Evolutionary conservation across 2,113 vertebrate species (phyloP), one percentile per base, ranked within the genome.

Genomic region (Melierax canorus): DNA sequence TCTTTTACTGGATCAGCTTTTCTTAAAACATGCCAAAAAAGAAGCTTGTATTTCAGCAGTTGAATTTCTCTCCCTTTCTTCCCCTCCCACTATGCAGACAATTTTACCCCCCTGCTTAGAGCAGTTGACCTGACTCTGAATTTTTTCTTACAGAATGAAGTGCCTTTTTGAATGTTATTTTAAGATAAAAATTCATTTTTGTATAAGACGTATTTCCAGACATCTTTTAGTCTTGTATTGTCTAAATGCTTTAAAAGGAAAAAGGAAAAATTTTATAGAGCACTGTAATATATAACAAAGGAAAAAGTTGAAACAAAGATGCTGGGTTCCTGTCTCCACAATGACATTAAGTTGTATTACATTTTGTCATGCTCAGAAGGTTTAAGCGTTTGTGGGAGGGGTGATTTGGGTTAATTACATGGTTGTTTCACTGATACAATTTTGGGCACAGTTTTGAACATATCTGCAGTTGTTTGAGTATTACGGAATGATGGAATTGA

Each of bases 91-190:
- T 98, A 98, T 98, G 98, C 98, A 98, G 98, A 98, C 98, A 96
- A 96, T 98, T 92, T 94, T 96, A 97, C 80, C 93, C 88, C 94
- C 93, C 97, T 88, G 97, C 98, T 97, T 95, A 72, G 97, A 98
- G 98, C 98, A 96, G 97, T 99, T 99, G 98, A 98, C 98, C 98
- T 98, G 98, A 98, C 98, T 99, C 99, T 98, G 98, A 98, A 98
- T 98, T 98, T 98, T 98, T 97, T 98, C 98, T 98, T 98, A 98
- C 98, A 98, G 98, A 98, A 99, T 98, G 98, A 99, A 99, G 99
- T 99, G 99, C 99, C 99, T 99, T 99, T 98, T 98, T 98, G 98
- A 98, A 98, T 98, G 98, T 98, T 99, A 98, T 98, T 99, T 99
- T 98, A 98, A 98, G 98, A 97, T 96, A 97, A 98, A 98, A 98